Evolutionary conservation across 2,888 invertebrate species (phyloP).

Genomic region (Xylota sylvarum): DNA sequence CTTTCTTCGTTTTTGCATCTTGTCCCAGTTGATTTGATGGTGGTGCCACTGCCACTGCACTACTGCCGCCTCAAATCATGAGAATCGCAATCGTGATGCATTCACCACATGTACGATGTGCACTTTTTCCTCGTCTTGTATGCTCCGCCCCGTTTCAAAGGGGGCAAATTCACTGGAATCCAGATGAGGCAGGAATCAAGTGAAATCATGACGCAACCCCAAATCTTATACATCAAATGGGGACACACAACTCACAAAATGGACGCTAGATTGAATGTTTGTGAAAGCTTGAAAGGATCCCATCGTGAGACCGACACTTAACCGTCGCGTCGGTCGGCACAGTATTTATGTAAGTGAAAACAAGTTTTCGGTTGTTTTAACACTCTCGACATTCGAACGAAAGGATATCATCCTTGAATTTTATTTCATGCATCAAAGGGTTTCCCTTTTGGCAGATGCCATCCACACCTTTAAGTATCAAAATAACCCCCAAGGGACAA

Average conservation of each 20-base stretch:
- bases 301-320: constrained; percentile 63
- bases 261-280: constrained; percentile 52
- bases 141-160: constrained; percentile 68
- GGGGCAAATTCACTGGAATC: constrained; percentile 33
- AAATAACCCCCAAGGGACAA: constrained; percentile 60
- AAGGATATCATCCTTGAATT: constrained; percentile 63
- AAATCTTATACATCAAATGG: constrained; percentile 55
- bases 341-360: constrained; percentile 57
- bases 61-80: constrained; percentile 38
- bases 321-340: constrained; percentile 54
- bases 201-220: constrained; percentile 55
- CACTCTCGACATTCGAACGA: constrained; percentile 8
- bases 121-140: constrained; percentile 53
- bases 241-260: constrained; percentile 60
- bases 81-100: constrained; percentile 27
- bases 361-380: constrained; percentile 49
- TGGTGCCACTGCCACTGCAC: constrained; percentile 35
- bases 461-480: constrained; percentile 68
- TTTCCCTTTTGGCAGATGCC: constrained; percentile 36
- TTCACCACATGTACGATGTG: constrained; percentile 15
- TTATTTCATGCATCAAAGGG: constrained; percentile 65
- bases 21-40: constrained; percentile 62
- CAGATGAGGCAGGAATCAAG: constrained; percentile 12
- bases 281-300: constrained; percentile 50
- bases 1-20: constrained; percentile 54